phyloP scores from a whole-genome alignment of 2,113 vertebrate genomes.

The Pholis gunnellus region DNA sequence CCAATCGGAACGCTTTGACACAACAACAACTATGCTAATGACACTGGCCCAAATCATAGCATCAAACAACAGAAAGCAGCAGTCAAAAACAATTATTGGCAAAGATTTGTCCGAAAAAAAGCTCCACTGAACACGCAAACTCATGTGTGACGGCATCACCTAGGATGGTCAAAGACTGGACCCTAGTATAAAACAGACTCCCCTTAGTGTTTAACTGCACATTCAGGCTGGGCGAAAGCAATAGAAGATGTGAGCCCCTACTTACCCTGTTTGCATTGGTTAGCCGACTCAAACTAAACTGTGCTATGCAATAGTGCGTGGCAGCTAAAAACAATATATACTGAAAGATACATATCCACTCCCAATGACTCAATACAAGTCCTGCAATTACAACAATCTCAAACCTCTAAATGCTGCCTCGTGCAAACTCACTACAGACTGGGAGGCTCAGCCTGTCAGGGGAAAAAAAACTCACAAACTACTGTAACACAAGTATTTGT shows the following conservation, averaged over 20 bases:
- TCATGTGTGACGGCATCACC: not conserved
- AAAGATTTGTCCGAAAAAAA: too few relatives aligned
- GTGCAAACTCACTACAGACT: not conserved
- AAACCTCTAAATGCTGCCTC: not conserved
- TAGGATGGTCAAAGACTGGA: not conserved
- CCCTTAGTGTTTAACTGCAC: not conserved
- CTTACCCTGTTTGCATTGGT: not conserved
- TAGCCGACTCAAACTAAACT: not conserved
- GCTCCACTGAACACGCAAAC: not conserved
- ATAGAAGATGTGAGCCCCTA: not conserved
- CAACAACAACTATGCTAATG: not conserved
- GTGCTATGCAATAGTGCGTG: not conserved
- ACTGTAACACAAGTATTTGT: conserved; percentile 7
- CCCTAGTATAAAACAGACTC: not conserved
- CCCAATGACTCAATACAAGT: not conserved
- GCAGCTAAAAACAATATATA: not conserved
- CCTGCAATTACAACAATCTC: conserved; percentile 5
- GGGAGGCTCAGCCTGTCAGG: not conserved
- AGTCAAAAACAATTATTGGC: not conserved
- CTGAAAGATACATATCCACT: not conserved
- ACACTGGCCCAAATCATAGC: not conserved
- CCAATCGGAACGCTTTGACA: not conserved
- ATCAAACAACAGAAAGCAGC: not conserved
- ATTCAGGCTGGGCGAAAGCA: not conserved
- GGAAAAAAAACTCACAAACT: not conserved